A percentile compares a stretch with the other conserved stretches of the same genome.
These are phyloP conservation scores for Anoplophora glabripennis DNA, from an alignment of 1,140 invertebrate species.

Conservation along the genomic window DNA sequence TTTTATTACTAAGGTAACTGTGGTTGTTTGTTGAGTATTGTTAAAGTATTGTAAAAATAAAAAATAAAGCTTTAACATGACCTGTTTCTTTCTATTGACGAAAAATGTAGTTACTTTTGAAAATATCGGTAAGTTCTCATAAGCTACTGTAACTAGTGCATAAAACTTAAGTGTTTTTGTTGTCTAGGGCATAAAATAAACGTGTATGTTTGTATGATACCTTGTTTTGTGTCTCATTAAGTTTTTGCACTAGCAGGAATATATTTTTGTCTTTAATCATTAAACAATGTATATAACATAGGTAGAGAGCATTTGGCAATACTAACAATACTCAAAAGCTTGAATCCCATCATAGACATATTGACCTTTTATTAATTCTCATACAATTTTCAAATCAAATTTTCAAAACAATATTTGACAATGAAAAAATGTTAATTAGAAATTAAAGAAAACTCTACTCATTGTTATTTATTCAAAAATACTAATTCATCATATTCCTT, in stretches of 20 bases:
- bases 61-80: not conserved
- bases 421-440: too few species aligned
- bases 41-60: conserved; percentile 34
- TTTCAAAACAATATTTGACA: too few species aligned
- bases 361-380: too few species aligned
- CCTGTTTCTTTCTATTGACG: not conserved
- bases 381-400: too few species aligned
- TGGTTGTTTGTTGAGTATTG: conserved; percentile 34
- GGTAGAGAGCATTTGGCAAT: conserved; percentile 24
- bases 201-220: too few species aligned
- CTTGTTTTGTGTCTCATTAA: not conserved
- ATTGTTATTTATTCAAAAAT: too few species aligned
- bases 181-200: too few species aligned
- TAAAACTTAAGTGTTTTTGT: too few species aligned
- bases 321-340: conserved; percentile 41
- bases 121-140: not conserved
- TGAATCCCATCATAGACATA: not conserved
- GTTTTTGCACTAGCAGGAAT: conserved; percentile 5
- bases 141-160: too few species aligned
- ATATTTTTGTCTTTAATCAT: not conserved
- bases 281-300: conserved; percentile 1
- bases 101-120: not conserved
- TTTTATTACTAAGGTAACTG: not conserved
- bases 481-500: too few species aligned
- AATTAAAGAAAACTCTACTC: too few species aligned